These are phyloP conservation scores for Coccyzus lansbergi DNA, from an alignment of 2,797 vertebrate genomes.

Conservation along the genomic window DNA sequence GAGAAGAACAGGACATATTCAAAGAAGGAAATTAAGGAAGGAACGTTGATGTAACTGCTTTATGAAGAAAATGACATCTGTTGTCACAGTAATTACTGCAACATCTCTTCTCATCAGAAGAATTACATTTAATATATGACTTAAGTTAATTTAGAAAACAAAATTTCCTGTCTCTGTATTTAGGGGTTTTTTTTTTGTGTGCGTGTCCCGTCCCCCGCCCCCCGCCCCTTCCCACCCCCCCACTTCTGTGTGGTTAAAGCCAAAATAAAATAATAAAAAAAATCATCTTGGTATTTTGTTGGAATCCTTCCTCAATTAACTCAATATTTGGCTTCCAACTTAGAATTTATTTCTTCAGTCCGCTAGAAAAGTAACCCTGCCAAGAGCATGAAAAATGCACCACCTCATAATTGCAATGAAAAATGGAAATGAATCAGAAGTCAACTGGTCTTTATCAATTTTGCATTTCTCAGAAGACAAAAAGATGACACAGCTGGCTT, in stretches of 20 bases:
- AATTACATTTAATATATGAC: not conserved
- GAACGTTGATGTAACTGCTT: not conserved
- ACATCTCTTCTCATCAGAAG: not conserved
- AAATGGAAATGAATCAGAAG: not conserved
- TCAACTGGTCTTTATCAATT: not conserved
- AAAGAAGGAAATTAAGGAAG: not conserved
- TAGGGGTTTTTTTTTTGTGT: no score
- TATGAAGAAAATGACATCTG: not conserved
- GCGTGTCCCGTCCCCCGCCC: no score
- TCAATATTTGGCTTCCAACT: not conserved
- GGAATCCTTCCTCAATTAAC: not conserved
- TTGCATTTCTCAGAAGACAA: not conserved
- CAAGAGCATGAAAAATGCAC: not conserved
- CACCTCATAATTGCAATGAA: not conserved
- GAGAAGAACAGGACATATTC: not conserved
- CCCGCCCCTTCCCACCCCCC: no score
- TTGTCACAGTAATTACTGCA: not conserved
- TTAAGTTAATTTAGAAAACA: not conserved
- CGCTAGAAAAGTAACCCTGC: not conserved
- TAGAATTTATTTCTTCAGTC: conserved; percentile 1
- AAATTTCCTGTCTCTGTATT: no score
- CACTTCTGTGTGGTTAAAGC: not conserved
- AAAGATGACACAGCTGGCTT: not conserved
- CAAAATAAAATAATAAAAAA: not conserved
- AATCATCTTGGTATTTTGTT: not conserved